A percentile compares a stretch with the other conserved stretches of the same genome.
Evolutionary conservation across 2,113 vertebrate genomes (phyloP).

Genomic region (Scatophagus argus): DNA sequence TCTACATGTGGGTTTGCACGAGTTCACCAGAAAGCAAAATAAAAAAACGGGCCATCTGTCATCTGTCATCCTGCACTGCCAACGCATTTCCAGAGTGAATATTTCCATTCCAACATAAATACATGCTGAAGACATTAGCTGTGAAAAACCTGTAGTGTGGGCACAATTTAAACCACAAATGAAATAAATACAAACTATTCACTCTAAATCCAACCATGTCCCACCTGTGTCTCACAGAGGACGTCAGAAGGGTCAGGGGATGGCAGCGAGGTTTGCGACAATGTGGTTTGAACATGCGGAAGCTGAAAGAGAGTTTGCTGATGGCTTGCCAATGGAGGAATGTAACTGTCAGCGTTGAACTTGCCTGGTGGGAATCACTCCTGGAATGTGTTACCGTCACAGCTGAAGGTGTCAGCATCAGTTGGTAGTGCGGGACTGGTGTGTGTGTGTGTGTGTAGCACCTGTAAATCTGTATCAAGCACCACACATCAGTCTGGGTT

Average conservation of each 20-base stretch:
- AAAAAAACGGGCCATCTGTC: conserved; percentile 9
- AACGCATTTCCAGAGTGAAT: conserved; percentile 24
- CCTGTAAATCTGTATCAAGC: neutral
- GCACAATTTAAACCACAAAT: conserved; percentile 1
- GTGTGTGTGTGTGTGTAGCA: conserved; percentile 6
- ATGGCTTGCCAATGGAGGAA: conserved; percentile 49
- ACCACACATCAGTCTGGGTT: neutral
- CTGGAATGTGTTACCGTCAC: conserved; percentile 62
- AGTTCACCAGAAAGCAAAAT: conserved; percentile 21
- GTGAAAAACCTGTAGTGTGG: conserved; percentile 10
- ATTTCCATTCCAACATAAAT: conserved; percentile 37
- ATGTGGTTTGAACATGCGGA: conserved; percentile 11
- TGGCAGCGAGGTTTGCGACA: neutral
- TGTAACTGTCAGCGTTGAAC: conserved; percentile 64
- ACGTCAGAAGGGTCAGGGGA: conserved; percentile 36
- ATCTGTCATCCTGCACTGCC: conserved; percentile 24
- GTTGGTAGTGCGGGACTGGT: conserved; percentile 11
- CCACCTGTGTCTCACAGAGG: conserved; percentile 36
- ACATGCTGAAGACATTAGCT: conserved; percentile 29
- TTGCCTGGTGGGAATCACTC: conserved; percentile 45
- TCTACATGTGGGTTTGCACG: neutral
- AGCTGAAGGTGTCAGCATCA: conserved; percentile 66
- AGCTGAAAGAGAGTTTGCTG: conserved; percentile 33
- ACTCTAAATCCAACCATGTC: neutral
- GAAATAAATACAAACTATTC: conserved; percentile 2